Evolutionary conservation across 2,113 vertebrate genomes (phyloP), one percentile per base, ranked within the genome.

Genomic region (Conger conger): DNA sequence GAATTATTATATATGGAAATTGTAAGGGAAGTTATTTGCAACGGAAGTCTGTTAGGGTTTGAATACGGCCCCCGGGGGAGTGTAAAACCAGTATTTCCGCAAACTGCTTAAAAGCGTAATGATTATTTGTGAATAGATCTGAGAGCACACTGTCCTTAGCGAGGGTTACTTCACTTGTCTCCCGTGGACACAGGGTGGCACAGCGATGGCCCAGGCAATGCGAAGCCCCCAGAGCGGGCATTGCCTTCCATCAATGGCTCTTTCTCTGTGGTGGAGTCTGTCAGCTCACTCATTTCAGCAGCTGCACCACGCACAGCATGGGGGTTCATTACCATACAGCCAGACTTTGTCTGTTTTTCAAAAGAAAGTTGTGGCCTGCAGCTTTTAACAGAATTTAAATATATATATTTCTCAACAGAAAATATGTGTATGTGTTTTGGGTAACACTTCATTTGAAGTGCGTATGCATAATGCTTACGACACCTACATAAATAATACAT

Each of bases 251-350:
- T 63, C 54, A 84, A n/a, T 73, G 80, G 35, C 30, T 83, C 54
- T 45, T 87, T 85, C 79, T 81, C 76, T 77, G 42, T 76, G 45
- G 27, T 45, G 79, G 38, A 80, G 33, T 35, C 16, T 45, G 82
- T 81, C n/a, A 68, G 73, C 73, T 73, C 76, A 57, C 50, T 45
- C 57, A 83, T 76, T 60, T 83, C 57, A 83, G 86, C 86, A 83
- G 77, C 81, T 79, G 36, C 85, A 60, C 84, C 89, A 60, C 85
- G 88, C 84, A 87, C 87, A 79, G 50, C 73, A 77, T 50, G 7
- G 50, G 4, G 38, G 84, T 78, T 85, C 73, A 88, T 84, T 81
- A 86, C 76, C 86, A 81, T 50, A 54, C 86, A 87, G 78, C 76
- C 33, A 15, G 50, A 81, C 80, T 33, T 42, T 37, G 79, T 37